Base-by-base conservation (phyloP, 2,797 vertebrate genomes). In the Enteromius viviparus region DNA sequence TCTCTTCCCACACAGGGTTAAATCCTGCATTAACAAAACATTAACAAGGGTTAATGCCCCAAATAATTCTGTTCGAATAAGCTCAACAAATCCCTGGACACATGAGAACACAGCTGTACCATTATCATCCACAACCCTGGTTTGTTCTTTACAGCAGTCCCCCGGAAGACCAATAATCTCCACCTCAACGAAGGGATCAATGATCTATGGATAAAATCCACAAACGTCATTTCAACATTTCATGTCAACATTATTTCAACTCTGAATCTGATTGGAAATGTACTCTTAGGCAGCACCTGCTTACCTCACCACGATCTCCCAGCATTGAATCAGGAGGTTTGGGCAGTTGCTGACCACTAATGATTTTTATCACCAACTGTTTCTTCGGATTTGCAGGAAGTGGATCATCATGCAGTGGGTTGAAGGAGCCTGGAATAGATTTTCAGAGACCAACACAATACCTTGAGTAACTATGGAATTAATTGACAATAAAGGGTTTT, bases 1-100 rank as follows among this genome's bases (percentile, higher is more conserved):
- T 98, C 92, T 99, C 98, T 90, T 99, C 98, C 98, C 98, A 99
- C 0, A 99, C 97, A 1, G 98, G 98, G 91, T 99, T 99, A 92
- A 99, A 99, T 75, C 98, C 98, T 99, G 85, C 37, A 49, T 26
- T 42, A 72, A 32, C 17, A 53, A 12, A 10, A 26, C 17, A 6
- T 72, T 81, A 55, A 17, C 2, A 62, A 55, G 40, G 40, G 5
- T 17, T 19, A 45, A 86, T 37, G 6, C 2, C 53, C 26, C 11
- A 47, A 29, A n/a, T 29, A 4, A 3, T 69, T 79, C 21, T 5
- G 3, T 68, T 37, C 23, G 77, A 10, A 37, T 70, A 64, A 42
- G 29, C 40, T n/a, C 47, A 58, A 74, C 64, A 40, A 21, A 55
- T 42, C 26, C 42, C 21, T 3, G 14, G 53, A 40, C 6, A 71